Percentiles rank a stretch among this genome's conserved stretches.
Evolutionary conservation across 2,113 vertebrate species (phyloP).

Genomic region (Thalassarche chlororhynchos): DNA sequence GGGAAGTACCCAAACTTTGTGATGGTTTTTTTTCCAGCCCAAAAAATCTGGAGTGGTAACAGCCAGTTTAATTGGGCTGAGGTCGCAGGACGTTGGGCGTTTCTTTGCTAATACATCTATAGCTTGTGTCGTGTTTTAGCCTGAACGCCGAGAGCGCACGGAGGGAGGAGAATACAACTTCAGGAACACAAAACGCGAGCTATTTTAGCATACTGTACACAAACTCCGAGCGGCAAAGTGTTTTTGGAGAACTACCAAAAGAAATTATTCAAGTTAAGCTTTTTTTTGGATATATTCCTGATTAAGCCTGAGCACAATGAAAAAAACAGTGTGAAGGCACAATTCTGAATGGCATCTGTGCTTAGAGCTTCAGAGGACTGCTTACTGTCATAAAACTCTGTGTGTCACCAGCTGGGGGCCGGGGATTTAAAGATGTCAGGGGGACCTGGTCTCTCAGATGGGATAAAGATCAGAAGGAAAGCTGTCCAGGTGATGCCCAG

Average conservation of each 20-base stretch:
- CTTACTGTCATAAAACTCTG: conserved; percentile 89
- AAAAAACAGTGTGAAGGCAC: conserved; percentile 87
- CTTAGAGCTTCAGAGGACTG: conserved; percentile 86
- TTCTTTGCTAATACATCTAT: conserved; percentile 54
- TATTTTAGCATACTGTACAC: conserved; percentile 74
- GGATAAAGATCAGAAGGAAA: conserved; percentile 96
- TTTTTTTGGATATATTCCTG: conserved; percentile 84
- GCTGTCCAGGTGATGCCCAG: conserved; percentile 91
- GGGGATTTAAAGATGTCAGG: conserved; percentile 86
- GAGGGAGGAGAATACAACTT: conserved; percentile 63
- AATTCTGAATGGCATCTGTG: conserved; percentile 89
- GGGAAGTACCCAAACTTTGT: background rate
- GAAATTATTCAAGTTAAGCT: conserved; percentile 81
- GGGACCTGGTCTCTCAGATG: conserved; percentile 91
- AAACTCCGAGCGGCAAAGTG: conserved; percentile 78
- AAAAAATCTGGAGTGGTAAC: background rate
- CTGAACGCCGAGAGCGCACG: background rate
- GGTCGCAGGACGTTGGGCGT: background rate
- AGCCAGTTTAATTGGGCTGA: background rate
- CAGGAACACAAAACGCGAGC: conserved; percentile 68
- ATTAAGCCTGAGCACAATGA: conserved; percentile 87
- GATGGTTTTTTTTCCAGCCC: background rate
- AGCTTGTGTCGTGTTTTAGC: conserved; percentile 49
- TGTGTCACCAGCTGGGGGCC: conserved; percentile 91
- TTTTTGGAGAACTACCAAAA: conserved; percentile 81